Evolutionary conservation across 2,888 invertebrate genomes (phyloP), one percentile per base, ranked within the genome.

Genomic region (Drosophila aldrichi): DNA sequence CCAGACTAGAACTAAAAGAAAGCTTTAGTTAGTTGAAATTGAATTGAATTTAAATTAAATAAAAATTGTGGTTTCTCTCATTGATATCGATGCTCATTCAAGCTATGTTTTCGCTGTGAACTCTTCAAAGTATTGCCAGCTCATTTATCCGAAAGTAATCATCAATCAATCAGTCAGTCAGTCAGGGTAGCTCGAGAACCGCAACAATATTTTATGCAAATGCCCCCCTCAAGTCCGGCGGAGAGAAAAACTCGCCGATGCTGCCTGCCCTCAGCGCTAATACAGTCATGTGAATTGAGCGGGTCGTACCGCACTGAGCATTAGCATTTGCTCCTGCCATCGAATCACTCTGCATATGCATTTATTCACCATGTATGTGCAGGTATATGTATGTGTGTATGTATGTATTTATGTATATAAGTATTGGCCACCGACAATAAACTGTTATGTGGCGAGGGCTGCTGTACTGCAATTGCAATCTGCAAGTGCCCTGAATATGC

Each of bases 141-240:
- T 7, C 7, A 14, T 14, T 14, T 16, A n/a, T 9, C 46, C n/a
- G 10, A 48, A n/a, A n/a, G 16, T 5, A 2, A 29, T 6, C 10
- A 5, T 34, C 36, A 25, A 38, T 38, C 36, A 29, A 25, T 54
- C n/a, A 29, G 54, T 20, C 10, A 58, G 36, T 20, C 18, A 18
- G 9, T 3, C 34, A 59, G 62, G 67, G 29, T 9, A 55, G 18
- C 55, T n/a, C 18, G n/a, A n/a, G 48, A 29, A 70, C 56, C 49
- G 72, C 65, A 56, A 77, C 74, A 49, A 72, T 82, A 88, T 79
- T 74, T 79, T 75, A 84, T 88, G 83, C 85, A 84, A 85, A 88
- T 79, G 61, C 36, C 12, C 29, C 25, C 25, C 34, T 16, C 48
- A 46, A 58, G 58, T 48, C 16, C 43, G 32, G 25, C 41, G 52